Conservation (phyloP, 2,888 invertebrate species). For the Elgonia sp. region DNA sequence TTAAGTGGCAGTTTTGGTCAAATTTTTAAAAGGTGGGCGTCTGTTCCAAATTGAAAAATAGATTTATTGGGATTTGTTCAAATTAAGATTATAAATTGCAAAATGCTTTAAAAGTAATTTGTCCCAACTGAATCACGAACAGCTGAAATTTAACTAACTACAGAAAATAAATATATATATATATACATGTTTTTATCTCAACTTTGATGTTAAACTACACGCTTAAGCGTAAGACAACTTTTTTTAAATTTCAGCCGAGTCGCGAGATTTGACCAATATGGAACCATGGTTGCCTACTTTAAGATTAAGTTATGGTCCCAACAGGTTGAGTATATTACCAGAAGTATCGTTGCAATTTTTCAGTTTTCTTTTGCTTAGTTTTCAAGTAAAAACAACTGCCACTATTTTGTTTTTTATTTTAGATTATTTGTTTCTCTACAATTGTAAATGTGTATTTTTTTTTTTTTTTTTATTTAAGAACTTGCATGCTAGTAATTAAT, state of each 20-base stretch:
- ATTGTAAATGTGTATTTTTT: slow-evolving; percentile 26
- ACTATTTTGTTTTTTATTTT: slow-evolving; percentile 32
- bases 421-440: not conserved
- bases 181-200: not conserved
- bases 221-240: not conserved
- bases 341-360: slow-evolving; percentile 78
- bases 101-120: not conserved
- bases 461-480: not conserved
- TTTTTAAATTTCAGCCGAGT: slow-evolving; percentile 74
- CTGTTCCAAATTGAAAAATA: slow-evolving; percentile 75
- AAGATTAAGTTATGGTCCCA: slow-evolving; percentile 77
- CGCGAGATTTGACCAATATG: slow-evolving; percentile 64
- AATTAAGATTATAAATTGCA: not conserved
- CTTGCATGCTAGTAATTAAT: slow-evolving; percentile 13
- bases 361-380: slow-evolving; percentile 40
- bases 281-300: slow-evolving; percentile 80
- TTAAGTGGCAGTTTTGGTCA: slow-evolving; percentile 77
- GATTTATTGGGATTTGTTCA: not conserved
- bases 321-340: slow-evolving; percentile 84
- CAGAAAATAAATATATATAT: not conserved
- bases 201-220: not conserved
- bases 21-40: slow-evolving; percentile 83
- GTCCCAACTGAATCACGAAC: not conserved
- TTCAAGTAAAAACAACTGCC: slow-evolving; percentile 71
- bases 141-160: slow-evolving; percentile 54